phyloP scores from a whole-genome alignment of 1,140 invertebrate genomes.

The Triops longicaudatus region DNA sequence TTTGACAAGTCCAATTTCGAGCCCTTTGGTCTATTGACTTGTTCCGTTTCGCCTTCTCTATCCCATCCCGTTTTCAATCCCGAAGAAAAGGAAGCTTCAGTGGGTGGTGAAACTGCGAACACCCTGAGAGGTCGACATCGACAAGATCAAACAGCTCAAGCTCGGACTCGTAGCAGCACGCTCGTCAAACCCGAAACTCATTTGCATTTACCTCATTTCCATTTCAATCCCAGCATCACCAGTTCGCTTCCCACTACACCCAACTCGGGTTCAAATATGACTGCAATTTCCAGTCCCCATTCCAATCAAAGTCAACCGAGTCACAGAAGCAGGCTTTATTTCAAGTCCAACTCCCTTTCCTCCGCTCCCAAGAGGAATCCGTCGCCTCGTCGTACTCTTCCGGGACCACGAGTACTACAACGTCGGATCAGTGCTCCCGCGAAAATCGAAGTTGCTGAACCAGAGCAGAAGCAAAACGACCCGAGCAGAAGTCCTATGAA shows the following conservation, averaged over 20 bases:
- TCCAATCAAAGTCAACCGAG: neutral
- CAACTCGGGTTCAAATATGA: neutral
- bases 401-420: neutral
- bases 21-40: neutral
- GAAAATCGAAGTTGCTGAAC: neutral
- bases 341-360: neutral
- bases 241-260: neutral
- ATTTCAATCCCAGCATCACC: constrained; percentile 1
- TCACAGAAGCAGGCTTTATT: neutral
- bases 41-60: neutral
- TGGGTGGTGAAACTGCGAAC: too few relatives aligned
- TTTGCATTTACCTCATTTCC: constrained; percentile 8
- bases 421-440: constrained; percentile 13
- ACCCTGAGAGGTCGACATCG: neutral
- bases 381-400: too few relatives aligned
- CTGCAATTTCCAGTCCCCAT: too few relatives aligned
- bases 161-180: neutral
- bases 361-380: neutral
- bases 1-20: constrained; percentile 5
- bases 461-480: too few relatives aligned
- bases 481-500: neutral
- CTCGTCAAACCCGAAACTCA: constrained; percentile 3
- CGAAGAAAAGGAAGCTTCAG: too few relatives aligned
- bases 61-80: too few relatives aligned
- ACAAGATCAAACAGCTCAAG: neutral